phyloP scores from a whole-genome alignment of 2,113 vertebrate species.

The Heteronetta atricapilla region DNA sequence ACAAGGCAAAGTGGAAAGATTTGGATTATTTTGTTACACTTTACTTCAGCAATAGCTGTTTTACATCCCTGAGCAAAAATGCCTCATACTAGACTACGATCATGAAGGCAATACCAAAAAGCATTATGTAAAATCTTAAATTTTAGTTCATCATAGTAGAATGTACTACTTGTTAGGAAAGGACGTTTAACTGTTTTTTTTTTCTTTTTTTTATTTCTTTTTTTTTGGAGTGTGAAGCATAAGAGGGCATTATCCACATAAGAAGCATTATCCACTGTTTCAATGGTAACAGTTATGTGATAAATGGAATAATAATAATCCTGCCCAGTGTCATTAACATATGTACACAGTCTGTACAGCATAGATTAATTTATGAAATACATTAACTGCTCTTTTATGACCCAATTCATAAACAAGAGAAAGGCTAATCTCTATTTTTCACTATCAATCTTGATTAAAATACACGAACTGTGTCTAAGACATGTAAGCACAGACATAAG shows the following conservation, averaged over 20 bases:
- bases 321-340: background rate
- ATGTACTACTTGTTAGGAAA: background rate
- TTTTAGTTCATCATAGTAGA: background rate
- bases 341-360: background rate
- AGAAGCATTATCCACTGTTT: background rate
- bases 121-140: background rate
- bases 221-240: background rate
- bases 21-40: background rate
- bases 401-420: background rate
- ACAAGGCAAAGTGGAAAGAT: background rate
- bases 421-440: background rate
- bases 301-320: background rate
- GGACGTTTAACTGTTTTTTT: background rate
- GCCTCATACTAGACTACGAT: background rate
- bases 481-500: background rate
- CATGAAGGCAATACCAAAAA: background rate
- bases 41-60: background rate
- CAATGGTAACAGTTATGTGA: background rate
- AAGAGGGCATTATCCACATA: background rate
- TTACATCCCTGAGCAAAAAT: background rate
- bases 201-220: too few species aligned
- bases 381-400: background rate
- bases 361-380: constrained; percentile 12
- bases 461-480: background rate
- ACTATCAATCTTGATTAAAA: background rate